These are phyloP conservation scores for Clytia hemisphaerica DNA, from an alignment of 30 jellyfish, hydroid and myxozoan species.

Conservation along the genomic window DNA sequence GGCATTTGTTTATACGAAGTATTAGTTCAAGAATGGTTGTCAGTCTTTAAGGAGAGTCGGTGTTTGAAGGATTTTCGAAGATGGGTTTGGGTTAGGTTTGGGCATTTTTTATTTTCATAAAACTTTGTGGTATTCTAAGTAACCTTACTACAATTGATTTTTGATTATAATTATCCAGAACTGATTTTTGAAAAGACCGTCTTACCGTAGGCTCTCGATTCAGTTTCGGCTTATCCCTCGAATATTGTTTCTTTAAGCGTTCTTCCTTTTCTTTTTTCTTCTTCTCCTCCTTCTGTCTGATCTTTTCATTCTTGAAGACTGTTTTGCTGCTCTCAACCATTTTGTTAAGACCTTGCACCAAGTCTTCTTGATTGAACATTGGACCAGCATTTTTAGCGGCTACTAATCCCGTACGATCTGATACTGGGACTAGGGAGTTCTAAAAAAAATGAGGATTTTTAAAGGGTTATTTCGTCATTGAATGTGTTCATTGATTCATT, in stretches of 20 bases:
- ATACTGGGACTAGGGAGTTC: conserved; percentile 7
- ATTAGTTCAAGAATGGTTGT: no score
- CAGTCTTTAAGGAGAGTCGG: no score
- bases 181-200: no score
- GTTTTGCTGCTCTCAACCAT: conserved; percentile 31
- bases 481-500: no score
- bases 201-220: no score
- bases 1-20: no score
- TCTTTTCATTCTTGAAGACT: conserved; percentile 23
- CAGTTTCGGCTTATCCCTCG: conserved; percentile 15
- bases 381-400: conserved; percentile 8
- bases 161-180: no score
- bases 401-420: not conserved
- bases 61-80: no score
- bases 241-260: conserved; percentile 13
- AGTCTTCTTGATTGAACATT: conserved; percentile 31
- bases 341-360: conserved; percentile 22
- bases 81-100: no score
- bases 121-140: no score
- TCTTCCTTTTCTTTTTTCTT: conserved; percentile 24
- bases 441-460: not conserved
- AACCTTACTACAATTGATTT: no score
- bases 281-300: conserved; percentile 26
- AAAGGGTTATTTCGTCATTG: not conserved
- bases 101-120: no score